These are phyloP conservation scores for Epirrita christyi DNA, from an alignment of 2,888 invertebrate genomes.

Conservation along the genomic window DNA sequence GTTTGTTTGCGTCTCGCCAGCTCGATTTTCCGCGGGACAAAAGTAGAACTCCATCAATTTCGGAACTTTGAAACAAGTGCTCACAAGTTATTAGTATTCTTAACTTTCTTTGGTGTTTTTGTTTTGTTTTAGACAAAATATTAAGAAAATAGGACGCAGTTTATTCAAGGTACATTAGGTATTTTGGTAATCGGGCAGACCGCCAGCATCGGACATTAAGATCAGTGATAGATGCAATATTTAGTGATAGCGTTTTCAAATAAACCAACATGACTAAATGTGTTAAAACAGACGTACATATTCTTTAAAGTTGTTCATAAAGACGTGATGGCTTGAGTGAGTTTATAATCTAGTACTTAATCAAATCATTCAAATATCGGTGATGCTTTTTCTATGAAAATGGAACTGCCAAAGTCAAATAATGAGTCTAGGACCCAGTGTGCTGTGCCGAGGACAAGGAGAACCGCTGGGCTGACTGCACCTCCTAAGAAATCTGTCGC, in stretches of 20 bases:
- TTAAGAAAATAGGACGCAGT: constrained; percentile 37
- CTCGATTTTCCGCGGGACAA: constrained; percentile 25
- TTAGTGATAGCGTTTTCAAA: constrained; percentile 35
- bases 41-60: background rate
- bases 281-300: too few relatives aligned
- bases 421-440: constrained; percentile 51
- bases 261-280: constrained; percentile 43
- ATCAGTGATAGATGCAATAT: constrained; percentile 37
- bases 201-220: constrained; percentile 60
- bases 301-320: background rate
- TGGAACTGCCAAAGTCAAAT: constrained; percentile 56
- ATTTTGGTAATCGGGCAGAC: constrained; percentile 72
- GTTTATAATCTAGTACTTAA: background rate
- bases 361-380: background rate
- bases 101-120: background rate
- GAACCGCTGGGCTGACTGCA: constrained; percentile 42
- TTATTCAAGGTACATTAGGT: constrained; percentile 62
- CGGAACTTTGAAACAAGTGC: background rate
- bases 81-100: background rate
- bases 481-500: constrained; percentile 65
- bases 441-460: constrained; percentile 51
- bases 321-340: background rate
- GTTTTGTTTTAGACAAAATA: background rate
- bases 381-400: constrained; percentile 46
- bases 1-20: constrained; percentile 9